Conservation (phyloP, 23 tunicate species). For the Ciona savignyi region DNA sequence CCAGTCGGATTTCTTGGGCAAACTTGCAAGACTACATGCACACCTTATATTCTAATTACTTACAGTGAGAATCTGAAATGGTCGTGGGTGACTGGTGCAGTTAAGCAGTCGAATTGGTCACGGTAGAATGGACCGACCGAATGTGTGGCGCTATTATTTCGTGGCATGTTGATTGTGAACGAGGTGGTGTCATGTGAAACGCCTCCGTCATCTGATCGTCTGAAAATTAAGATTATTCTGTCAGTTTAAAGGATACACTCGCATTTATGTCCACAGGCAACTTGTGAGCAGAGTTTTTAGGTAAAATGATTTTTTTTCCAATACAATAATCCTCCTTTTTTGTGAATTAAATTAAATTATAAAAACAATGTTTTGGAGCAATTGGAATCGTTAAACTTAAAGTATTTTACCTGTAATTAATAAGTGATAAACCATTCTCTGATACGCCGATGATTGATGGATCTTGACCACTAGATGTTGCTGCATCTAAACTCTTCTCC, state of each 20-base stretch:
- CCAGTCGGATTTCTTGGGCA: too few relatives aligned
- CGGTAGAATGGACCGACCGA: conserved; percentile 54
- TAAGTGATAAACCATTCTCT: background rate
- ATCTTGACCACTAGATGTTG: conserved; percentile 15
- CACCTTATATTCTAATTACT: background rate
- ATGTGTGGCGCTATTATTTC: conserved; percentile 7
- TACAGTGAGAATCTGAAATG: conserved; percentile 82
- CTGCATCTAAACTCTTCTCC: conserved; percentile 28
- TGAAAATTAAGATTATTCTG: background rate
- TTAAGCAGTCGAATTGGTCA: conserved; percentile 43
- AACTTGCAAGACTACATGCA: too few relatives aligned
- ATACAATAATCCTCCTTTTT: too few relatives aligned
- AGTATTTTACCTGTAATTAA: conserved; percentile 38
- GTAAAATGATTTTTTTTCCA: too few relatives aligned
- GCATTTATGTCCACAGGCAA: too few relatives aligned
- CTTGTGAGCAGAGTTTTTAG: too few relatives aligned
- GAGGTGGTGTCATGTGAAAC: conserved; percentile 10
- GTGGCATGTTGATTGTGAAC: conserved; percentile 40
- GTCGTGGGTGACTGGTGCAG: conserved; percentile 42
- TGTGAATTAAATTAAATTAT: too few relatives aligned
- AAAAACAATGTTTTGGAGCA: too few relatives aligned
- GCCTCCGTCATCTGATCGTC: conserved; percentile 18
- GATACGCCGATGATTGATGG: conserved; percentile 32
- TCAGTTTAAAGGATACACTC: too few relatives aligned
- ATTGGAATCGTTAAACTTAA: too few relatives aligned